A percentile compares a stretch with the other conserved stretches of the same genome.
Conservation (phyloP, 1,140 invertebrate genomes). For the Drosophila orosa region DNA sequence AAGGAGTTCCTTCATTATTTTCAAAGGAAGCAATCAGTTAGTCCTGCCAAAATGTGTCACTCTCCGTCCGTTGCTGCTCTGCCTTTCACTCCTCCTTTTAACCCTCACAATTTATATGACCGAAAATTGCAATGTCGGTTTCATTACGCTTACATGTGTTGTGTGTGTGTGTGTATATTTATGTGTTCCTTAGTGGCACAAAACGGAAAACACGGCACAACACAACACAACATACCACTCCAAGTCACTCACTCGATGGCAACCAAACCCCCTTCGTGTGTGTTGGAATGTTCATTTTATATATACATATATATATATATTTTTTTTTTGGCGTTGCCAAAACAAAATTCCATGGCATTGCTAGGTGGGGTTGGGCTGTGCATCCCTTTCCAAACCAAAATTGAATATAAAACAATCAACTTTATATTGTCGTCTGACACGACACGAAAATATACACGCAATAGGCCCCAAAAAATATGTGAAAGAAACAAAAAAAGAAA, state of each 20-base stretch:
- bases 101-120: slow-evolving; percentile 29
- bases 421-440: slow-evolving; percentile 78
- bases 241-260: slow-evolving; percentile 9
- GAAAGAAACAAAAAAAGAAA: background rate
- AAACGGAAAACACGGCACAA: slow-evolving; percentile 10
- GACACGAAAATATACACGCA: slow-evolving; percentile 49
- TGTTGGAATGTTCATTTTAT: slow-evolving; percentile 63
- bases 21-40: slow-evolving; percentile 22
- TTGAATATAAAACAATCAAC: slow-evolving; percentile 77
- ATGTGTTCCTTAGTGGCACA: slow-evolving; percentile 27
- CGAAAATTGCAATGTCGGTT: slow-evolving; percentile 45
- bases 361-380: slow-evolving; percentile 12
- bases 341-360: slow-evolving; percentile 69
- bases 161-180: background rate
- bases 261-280: slow-evolving; percentile 27
- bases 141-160: slow-evolving; percentile 37
- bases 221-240: slow-evolving; percentile 22
- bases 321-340: slow-evolving; percentile 66
- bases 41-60: slow-evolving; percentile 38
- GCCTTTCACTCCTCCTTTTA: no score
- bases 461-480: slow-evolving; percentile 7
- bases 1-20: slow-evolving; percentile 22
- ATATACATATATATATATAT: slow-evolving; percentile 1
- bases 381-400: slow-evolving; percentile 49
- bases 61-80: slow-evolving; percentile 3